Evolutionary conservation across 2,113 vertebrate species (phyloP), one percentile per base, ranked within the genome.

Genomic region (Gallinago paraguaiae): DNA sequence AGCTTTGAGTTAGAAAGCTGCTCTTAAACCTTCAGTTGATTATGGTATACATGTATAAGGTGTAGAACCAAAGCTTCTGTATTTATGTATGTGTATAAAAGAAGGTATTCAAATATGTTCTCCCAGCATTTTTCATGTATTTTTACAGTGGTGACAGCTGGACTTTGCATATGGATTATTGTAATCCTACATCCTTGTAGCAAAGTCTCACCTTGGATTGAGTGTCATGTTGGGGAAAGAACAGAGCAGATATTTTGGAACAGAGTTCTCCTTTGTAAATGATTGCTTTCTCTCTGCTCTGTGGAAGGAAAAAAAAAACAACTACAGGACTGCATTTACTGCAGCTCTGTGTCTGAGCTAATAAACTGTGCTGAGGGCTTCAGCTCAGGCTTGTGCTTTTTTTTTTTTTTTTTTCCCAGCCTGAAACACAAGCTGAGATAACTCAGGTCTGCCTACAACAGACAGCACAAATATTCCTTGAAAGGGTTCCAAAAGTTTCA

Each of bases 311-410:
- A 28, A 33, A 13, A 76, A 60, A 46, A 20, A 60, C 11, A 59
- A 13, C 60, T 77, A 75, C 69, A 78, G 65, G 25, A n/a, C 77
- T 89, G 61, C 39, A 23, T 89, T 97, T 94, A 88, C 83, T 72
- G 67, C 43, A 89, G 86, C 43, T 87, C 72, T 81, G 39, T 94
- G 82, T 77, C 63, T 94, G 86, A 91, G 60, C 77, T 84, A 82
- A 91, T 91, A 92, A 92, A 89, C 48, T 59, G 27, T 91, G 65
- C 57, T 68, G 89, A 75, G 86, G 87, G 61, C 61, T 82, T 86
- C 81, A 84, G 65, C 43, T 93, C 35, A 57, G 77, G 18, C 20
- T 95, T 78, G 25, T 17, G 7, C 25, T 33, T 56, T 46, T 63
- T 89, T 89, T 92, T 35, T 45, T n/a, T 22, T 53, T 28, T n/a